phyloP scores from a whole-genome alignment of 2,113 vertebrate species.

The Mobula hypostoma region DNA sequence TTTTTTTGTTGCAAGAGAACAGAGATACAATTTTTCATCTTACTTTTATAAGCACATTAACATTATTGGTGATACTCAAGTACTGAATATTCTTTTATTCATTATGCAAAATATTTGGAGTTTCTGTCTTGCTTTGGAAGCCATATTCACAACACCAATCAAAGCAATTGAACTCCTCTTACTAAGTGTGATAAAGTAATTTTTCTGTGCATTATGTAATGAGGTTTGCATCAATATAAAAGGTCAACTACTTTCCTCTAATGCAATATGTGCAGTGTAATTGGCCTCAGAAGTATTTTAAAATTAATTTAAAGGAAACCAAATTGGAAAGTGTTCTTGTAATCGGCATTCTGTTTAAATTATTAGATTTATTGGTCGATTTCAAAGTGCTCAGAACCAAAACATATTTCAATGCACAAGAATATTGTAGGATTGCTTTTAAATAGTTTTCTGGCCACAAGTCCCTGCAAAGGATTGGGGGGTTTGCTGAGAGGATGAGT shows the following conservation, averaged over 20 bases:
- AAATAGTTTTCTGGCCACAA: background rate
- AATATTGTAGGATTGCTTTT: background rate
- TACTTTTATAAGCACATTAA: no score
- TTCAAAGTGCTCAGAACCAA: background rate
- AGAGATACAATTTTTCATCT: no score
- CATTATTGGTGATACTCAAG: background rate
- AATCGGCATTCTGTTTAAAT: background rate
- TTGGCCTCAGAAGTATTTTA: background rate
- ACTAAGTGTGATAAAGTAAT: background rate
- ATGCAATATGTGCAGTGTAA: background rate
- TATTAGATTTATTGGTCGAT: background rate
- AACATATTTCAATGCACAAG: background rate
- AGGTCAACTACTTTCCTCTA: background rate
- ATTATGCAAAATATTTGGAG: background rate
- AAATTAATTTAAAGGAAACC: background rate
- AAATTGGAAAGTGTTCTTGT: background rate
- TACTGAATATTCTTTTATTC: background rate
- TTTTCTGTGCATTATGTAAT: background rate
- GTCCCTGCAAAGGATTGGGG: no score
- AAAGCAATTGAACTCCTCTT: background rate
- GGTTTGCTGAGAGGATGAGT: no score
- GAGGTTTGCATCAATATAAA: background rate
- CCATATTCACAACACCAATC: background rate
- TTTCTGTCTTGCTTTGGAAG: background rate
- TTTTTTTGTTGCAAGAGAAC: no score